Evolutionary conservation across 2,113 vertebrate species (phyloP), one percentile per base, ranked within the genome.

Genomic region (Ictalurus furcatus): DNA sequence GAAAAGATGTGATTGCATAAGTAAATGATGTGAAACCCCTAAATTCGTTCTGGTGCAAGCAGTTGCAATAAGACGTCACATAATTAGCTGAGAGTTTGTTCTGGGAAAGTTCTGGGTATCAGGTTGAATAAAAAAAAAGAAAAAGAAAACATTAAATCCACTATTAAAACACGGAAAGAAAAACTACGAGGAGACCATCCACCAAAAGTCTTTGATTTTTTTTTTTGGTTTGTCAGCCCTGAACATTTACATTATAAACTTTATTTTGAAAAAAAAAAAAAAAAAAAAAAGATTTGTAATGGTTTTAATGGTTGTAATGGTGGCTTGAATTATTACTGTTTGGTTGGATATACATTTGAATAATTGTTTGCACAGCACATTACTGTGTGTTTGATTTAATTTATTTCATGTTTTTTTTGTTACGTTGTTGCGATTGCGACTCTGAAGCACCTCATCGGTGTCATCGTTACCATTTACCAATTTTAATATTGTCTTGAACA

Each of bases 361-460:
- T 23, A 30, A 74, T 73, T 25, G 6, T 52, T 76, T 52, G 21
- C 16, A 76, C 3, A 6, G 34, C 34, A 34, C 34, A 34, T 34
- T 52, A 2, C 3, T 88, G 40, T 48, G n/a, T 65, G 54, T 54
- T 65, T 65, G 71, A 56, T 37, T 89, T 54, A 69, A 89, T 88
- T 88, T 79, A 88, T 88, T 85, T 85, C 30, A 69, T 61, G 14
- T 37, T 74, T 59, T 44, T 58, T 73, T 44, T 69, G 7, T 58
- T 67, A 30, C 44, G 1, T 52, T 81, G n/a, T 40, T 69, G n/a
- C n/a, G 61, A 23, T 13, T 88, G 3, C 12, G 52, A 52, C 37
- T 88, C n/a, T 11, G 44, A 78, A 48, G 30, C 23, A 74, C 71
- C 34, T 44, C 7, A 74, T 9, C 23, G 71, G 37, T 40, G 73